A percentile compares a stretch with the other conserved stretches of the same genome.
Conservation (phyloP, 2,888 invertebrate species). For the Atrina japonica region DNA sequence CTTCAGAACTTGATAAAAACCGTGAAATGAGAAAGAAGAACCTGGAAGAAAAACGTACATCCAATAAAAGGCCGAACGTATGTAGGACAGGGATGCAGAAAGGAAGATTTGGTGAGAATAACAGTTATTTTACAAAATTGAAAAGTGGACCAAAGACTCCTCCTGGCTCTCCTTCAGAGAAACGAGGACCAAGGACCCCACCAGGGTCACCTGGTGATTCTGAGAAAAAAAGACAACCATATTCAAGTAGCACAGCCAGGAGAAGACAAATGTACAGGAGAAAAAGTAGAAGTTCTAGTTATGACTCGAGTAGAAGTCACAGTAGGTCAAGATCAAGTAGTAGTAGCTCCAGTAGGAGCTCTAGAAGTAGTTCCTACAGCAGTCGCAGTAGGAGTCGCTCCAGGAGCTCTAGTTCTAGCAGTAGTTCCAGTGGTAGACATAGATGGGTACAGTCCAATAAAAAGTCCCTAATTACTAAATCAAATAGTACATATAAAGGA, state of each 20-base stretch:
- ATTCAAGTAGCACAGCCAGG: background rate
- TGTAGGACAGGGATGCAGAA: slow-evolving; percentile 28
- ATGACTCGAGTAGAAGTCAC: slow-evolving; percentile 45
- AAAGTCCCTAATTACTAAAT: background rate
- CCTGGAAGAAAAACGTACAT: slow-evolving; percentile 8
- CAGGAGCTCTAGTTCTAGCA: slow-evolving; percentile 45
- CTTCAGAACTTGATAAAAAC: slow-evolving; percentile 89
- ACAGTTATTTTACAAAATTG: slow-evolving; percentile 38
- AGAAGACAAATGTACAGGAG: slow-evolving; percentile 16
- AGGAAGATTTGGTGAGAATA: slow-evolving; percentile 35
- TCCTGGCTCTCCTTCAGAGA: slow-evolving; percentile 43
- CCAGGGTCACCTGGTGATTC: slow-evolving; percentile 48
- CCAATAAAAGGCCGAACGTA: background rate
- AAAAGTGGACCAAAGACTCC: slow-evolving; percentile 42
- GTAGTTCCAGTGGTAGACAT: slow-evolving; percentile 44
- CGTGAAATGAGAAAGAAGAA: slow-evolving; percentile 34
- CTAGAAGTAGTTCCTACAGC: slow-evolving; percentile 52
- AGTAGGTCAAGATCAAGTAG: slow-evolving; percentile 51
- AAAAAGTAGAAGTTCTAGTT: slow-evolving; percentile 35
- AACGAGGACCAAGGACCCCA: slow-evolving; percentile 49
- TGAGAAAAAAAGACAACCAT: background rate
- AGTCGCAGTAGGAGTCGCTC: slow-evolving; percentile 45
- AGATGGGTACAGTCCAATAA: slow-evolving; percentile 18
- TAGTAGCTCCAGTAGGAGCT: slow-evolving; percentile 53
- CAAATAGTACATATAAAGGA: background rate